A percentile compares a stretch with the other conserved stretches of the same genome.
phyloP scores from a whole-genome alignment of 2,113 vertebrate species.

The Nerophis ophidion region DNA sequence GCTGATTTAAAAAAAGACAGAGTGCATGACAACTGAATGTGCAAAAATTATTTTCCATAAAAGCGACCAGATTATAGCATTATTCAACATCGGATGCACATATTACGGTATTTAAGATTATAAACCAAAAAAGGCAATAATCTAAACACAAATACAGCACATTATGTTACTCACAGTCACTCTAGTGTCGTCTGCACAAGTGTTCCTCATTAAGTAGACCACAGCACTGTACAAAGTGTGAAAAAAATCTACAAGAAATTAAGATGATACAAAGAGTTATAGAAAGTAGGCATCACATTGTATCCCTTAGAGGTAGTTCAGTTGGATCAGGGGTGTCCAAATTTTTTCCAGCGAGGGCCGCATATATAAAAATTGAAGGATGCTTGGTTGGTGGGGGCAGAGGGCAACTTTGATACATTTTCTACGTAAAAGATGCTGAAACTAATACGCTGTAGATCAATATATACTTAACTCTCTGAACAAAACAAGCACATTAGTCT shows the following conservation, averaged over 20 bases:
- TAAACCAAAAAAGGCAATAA: constrained; percentile 40
- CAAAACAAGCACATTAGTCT: no score
- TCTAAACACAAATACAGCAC: constrained; percentile 24
- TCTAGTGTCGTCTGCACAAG: constrained; percentile 30
- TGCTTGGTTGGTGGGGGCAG: no score
- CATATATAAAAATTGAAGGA: no score
- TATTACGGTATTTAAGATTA: constrained; percentile 57
- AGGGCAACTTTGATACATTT: no score
- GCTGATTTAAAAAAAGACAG: constrained; percentile 53
- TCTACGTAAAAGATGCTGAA: no score
- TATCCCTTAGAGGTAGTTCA: constrained; percentile 73
- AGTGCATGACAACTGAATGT: constrained; percentile 46
- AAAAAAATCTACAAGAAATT: constrained; percentile 29
- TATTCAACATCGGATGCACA: constrained; percentile 37
- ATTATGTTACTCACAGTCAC: constrained; percentile 32
- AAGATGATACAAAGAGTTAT: constrained; percentile 44
- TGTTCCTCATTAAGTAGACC: constrained; percentile 11
- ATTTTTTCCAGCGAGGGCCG: no score
- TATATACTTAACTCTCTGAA: no score
- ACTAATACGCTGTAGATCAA: no score
- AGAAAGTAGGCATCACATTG: constrained; percentile 51
- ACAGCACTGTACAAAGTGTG: constrained; percentile 20
- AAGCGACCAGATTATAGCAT: constrained; percentile 26
- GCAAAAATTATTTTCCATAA: constrained; percentile 47
- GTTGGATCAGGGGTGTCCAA: constrained; percentile 4